phyloP scores from a whole-genome alignment of 1,140 invertebrate species.

The Leptestheria dahalacensis region DNA sequence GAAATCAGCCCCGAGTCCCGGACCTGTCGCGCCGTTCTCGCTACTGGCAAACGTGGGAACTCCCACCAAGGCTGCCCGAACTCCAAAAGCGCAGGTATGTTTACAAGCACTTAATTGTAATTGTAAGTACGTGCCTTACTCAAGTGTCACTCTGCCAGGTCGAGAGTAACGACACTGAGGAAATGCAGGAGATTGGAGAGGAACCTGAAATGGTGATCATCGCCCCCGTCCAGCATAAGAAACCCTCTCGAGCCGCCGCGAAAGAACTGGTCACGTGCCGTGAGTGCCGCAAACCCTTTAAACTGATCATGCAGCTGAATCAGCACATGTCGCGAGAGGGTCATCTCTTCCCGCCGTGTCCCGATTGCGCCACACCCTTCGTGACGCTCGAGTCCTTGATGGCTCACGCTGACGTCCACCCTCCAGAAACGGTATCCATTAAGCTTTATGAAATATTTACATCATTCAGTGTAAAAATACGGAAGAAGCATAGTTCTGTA shows the following conservation, averaged over 20 bases:
- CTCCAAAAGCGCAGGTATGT: background rate
- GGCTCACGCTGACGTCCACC: conserved; percentile 9
- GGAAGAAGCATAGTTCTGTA: too few species aligned
- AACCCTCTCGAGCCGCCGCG: conserved; percentile 1
- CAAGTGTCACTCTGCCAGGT: background rate
- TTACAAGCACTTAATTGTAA: too few species aligned
- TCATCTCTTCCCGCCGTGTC: conserved; percentile 14
- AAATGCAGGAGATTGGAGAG: background rate
- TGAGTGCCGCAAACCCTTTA: conserved; percentile 13
- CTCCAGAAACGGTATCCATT: conserved; percentile 7
- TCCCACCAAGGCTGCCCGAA: background rate
- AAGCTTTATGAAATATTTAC: background rate
- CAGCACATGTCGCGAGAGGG: conserved; percentile 16
- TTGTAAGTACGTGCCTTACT: too few species aligned
- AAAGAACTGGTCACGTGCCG: conserved; percentile 11
- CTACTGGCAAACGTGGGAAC: conserved; percentile 3
- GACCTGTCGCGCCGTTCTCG: conserved; percentile 1
- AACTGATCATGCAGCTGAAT: conserved; percentile 13
- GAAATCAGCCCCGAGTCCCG: background rate
- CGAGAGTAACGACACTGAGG: background rate
- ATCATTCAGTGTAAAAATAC: background rate
- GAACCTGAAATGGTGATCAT: background rate
- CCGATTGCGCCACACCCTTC: conserved; percentile 6
- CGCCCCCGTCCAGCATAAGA: background rate
- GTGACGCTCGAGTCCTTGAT: conserved; percentile 9